Evolutionary conservation across 2,113 vertebrate genomes (phyloP).

Genomic region (Petroica traversi): DNA sequence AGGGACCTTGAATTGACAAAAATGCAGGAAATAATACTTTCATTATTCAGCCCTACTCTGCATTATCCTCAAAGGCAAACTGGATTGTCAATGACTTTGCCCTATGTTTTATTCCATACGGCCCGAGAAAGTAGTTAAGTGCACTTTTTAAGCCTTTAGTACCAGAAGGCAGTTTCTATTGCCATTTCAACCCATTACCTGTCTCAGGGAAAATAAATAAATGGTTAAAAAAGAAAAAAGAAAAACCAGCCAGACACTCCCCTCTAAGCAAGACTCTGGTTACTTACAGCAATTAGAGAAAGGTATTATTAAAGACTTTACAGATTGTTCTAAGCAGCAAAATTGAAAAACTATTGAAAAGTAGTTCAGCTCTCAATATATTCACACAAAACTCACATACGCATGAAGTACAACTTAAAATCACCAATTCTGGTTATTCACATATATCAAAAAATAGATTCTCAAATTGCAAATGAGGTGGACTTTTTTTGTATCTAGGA

Average conservation of each 20-base stretch:
- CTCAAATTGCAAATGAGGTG: background rate
- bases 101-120: constrained; percentile 64
- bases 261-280: background rate
- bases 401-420: constrained; percentile 1
- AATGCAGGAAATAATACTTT: constrained; percentile 57
- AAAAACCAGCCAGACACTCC: background rate
- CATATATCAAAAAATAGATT: background rate
- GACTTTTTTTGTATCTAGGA: background rate
- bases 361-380: background rate
- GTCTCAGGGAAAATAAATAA: background rate
- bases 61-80: constrained; percentile 67
- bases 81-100: constrained; percentile 59
- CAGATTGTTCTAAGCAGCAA: constrained; percentile 11
- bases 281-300: constrained; percentile 19
- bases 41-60: constrained; percentile 59
- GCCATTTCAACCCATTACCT: constrained; percentile 70
- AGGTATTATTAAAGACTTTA: constrained; percentile 46
- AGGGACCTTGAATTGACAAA: constrained; percentile 51
- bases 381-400: background rate
- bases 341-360: constrained; percentile 34
- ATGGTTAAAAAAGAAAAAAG: constrained; percentile 10
- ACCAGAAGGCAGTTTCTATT: constrained; percentile 37
- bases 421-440: background rate
- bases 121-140: constrained; percentile 69
- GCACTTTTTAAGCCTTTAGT: constrained; percentile 63